These are phyloP conservation scores for Stenolophus ochropezus DNA, from an alignment of 2,888 invertebrate species.

Conservation along the genomic window DNA sequence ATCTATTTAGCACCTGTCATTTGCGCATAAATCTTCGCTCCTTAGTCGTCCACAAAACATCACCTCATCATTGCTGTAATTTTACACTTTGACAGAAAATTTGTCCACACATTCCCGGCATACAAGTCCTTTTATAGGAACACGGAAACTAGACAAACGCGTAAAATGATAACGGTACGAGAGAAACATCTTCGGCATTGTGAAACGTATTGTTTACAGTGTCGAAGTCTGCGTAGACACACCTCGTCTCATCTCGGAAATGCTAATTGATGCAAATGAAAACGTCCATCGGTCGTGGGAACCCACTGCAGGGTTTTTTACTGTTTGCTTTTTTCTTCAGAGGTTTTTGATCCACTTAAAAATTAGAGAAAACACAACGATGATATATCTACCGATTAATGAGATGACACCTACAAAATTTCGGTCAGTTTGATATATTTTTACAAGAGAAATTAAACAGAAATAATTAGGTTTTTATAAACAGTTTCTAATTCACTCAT, in stretches of 20 bases:
- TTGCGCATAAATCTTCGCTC: neutral
- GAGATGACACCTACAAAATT: neutral
- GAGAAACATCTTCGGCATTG: neutral
- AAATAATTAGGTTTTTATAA: neutral
- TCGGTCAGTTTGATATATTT: neutral
- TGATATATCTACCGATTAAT: neutral
- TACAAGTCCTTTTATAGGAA: slow-evolving; percentile 35
- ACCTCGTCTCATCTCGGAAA: slow-evolving; percentile 61
- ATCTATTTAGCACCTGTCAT: slow-evolving; percentile 18
- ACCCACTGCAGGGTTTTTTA: slow-evolving; percentile 12
- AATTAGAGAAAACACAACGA: neutral
- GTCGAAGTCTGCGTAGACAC: slow-evolving; percentile 32
- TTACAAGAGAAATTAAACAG: neutral
- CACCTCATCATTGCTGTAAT: slow-evolving; percentile 6
- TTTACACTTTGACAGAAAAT: slow-evolving; percentile 40
- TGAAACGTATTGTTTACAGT: neutral
- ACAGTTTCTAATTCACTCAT: too few species aligned
- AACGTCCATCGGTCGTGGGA: slow-evolving; percentile 63
- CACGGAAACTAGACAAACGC: slow-evolving; percentile 20
- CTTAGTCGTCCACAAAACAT: slow-evolving; percentile 4
- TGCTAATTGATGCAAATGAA: slow-evolving; percentile 65
- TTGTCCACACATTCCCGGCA: slow-evolving; percentile 20
- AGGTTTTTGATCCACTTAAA: neutral
- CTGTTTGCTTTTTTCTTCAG: neutral
- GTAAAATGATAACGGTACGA: slow-evolving; percentile 11